Base-by-base conservation (phyloP, 2,888 invertebrate genomes). In the Octodonta nipae region DNA sequence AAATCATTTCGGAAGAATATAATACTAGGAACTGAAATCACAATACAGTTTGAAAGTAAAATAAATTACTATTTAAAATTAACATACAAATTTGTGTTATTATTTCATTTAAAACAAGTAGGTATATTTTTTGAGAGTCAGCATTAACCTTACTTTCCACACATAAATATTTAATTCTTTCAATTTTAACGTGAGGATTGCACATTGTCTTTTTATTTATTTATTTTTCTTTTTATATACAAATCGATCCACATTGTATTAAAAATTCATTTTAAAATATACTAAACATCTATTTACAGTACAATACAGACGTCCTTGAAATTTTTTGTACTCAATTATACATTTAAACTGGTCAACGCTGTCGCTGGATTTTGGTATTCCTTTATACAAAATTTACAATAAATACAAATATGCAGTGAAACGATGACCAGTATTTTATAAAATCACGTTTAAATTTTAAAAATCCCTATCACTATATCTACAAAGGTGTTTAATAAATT, bases 281-380 rank as follows among this genome's bases (percentile, higher is more conserved):
- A 45, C 54, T 55, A 55, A 11, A 55, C 55, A 55, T 54, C 51
- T 60, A 59, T 60, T 45, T 60, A 60, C 59, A 59, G 45, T 55
- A 57, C 54, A 55, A 55, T 58, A 58, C 55, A 58, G 55, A 52
- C 50, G 49, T 37, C 47, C 4, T 22, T 22, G 47, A 22, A 20
- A 45, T 42, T 47, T 49, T 58, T 60, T 60, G 60, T 60, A 61
- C 60, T 61, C 59, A 60, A 34, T 56, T 58, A 56, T 54, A 54
- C 51, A 52, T 41, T 42, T 24, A 49, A 48, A 43, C 51, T 48
- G 52, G 50, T 50, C 52, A 44, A 40, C 38, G 52, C n/a, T 40
- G 36, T 47, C 51, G 39, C 47, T 45, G 45, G 37, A 41, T 42
- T 30, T 32, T 29, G 35, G 28, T 39, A 32, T 33, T 28, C 37